A percentile compares a stretch with the other conserved stretches of the same genome.
Conservation (phyloP, 2,113 vertebrate genomes). For the Haplotaxodon microlepis region DNA sequence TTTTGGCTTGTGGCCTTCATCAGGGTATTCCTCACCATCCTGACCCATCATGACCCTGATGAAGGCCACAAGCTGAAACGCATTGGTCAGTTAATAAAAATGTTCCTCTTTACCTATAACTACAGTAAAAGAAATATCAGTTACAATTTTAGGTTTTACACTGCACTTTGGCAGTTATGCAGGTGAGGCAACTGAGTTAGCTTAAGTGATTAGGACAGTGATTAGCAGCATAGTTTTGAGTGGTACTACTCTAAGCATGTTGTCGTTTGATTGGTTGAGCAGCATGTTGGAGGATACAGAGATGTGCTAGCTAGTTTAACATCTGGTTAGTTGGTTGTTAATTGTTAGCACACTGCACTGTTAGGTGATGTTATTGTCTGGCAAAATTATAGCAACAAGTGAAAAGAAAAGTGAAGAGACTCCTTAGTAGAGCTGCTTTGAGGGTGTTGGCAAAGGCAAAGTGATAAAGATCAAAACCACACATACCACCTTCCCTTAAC, state of each 20-base stretch:
- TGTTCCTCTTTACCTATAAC: neutral
- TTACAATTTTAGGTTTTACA: neutral
- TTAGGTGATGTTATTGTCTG: neutral
- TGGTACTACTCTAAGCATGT: neutral
- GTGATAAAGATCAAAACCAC: neutral
- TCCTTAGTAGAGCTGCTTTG: neutral
- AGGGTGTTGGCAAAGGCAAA: neutral
- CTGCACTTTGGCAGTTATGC: neutral
- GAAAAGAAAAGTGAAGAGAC: neutral
- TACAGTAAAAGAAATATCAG: neutral
- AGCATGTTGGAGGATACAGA: neutral
- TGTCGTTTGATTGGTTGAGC: neutral
- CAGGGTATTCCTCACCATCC: neutral
- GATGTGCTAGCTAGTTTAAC: neutral
- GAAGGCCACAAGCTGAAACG: fast-evolving
- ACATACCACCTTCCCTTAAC: neutral
- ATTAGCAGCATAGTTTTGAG: neutral
- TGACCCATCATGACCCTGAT: neutral
- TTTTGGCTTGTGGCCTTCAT: neutral
- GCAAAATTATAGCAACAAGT: neutral
- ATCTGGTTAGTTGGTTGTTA: neutral
- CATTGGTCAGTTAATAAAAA: neutral
- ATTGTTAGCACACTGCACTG: neutral
- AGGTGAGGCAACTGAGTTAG: neutral
- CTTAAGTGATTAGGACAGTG: neutral